phyloP scores from a whole-genome alignment of 2,113 vertebrate species.

The Myodes glareolus region DNA sequence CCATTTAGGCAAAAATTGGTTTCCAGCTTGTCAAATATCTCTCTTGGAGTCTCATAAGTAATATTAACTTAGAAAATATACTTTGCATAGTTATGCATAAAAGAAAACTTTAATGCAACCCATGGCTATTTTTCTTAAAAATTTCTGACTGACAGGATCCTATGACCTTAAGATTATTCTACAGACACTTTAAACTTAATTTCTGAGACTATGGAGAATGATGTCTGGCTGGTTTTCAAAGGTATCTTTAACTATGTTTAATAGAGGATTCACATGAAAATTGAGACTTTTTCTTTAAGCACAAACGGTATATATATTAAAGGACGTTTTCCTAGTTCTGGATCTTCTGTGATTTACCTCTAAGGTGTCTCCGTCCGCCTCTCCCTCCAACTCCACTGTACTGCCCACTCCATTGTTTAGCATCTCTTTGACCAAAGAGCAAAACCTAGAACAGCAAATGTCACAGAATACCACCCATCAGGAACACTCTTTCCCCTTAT shows the following conservation, averaged over 20 bases:
- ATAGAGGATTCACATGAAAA: conserved; percentile 30
- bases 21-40: neutral
- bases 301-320: conserved; percentile 27
- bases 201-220: neutral
- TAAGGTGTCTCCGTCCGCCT: conserved; percentile 91
- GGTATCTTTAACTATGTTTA: conserved; percentile 37
- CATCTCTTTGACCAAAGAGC: conserved; percentile 94
- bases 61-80: conserved; percentile 2
- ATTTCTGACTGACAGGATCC: neutral
- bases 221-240: neutral
- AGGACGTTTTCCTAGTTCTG: conserved; percentile 27
- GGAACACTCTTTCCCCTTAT: neutral
- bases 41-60: conserved; percentile 1
- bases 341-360: conserved; percentile 87
- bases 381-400: conserved; percentile 92
- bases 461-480: neutral
- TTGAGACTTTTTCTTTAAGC: conserved; percentile 7
- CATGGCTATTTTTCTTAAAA: conserved; percentile 25
- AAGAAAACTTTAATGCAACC: conserved; percentile 33
- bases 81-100: neutral
- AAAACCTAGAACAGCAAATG: conserved; percentile 90
- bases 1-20: neutral
- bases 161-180: conserved; percentile 28
- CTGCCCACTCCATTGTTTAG: conserved; percentile 90
- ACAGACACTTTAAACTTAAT: neutral